Base-by-base conservation (phyloP, 2,888 invertebrate species). In the Plutella xylostella region DNA sequence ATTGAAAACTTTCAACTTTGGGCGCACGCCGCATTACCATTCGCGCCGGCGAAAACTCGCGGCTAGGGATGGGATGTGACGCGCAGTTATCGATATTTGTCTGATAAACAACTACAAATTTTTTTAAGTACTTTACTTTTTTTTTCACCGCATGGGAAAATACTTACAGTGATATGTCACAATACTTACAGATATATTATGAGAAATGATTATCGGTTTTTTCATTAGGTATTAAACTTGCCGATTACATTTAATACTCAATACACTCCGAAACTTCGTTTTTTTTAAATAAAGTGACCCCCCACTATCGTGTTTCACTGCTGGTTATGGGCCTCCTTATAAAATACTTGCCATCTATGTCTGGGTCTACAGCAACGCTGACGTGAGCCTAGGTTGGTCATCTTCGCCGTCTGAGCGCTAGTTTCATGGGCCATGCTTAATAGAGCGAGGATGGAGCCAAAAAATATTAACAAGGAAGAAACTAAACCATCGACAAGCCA, bases 21-120 rank as follows among this genome's bases (percentile, higher is more conserved):
- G 58, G 59, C 63, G 63, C 61, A 65, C 61, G 56, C 52, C 55
- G 54, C 60, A 70, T 71, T 68, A 67, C 60, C 63, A 68, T 70
- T 62, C 57, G 47, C 49, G 47, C 57, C 50, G 56, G 61, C 55
- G 61, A 50, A 58, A 65, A 63, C 61, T 60, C 50, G 41, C 52
- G 46, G 46, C 12, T 56, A 60, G 54, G 48, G 54, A 41, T n/a
- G 51, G 14, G 11, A 18, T 3, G 9, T 28, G 15, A 18, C 4
- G 15, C 17, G n/a, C 34, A 28, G 33, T 17, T 41, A 45, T 41
- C 41, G 39, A 39, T 39, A 14, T 14, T 21, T 25, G 18, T 31
- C 9, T 19, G 3, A n/a, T 19, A 37, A 4, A 2, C 11, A 37
- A 18, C 3, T 3, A 2, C 19, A 37, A 18, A 2, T 12, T 18